phyloP scores from a whole-genome alignment of 2,113 vertebrate genomes.

The Pedionomus torquatus region DNA sequence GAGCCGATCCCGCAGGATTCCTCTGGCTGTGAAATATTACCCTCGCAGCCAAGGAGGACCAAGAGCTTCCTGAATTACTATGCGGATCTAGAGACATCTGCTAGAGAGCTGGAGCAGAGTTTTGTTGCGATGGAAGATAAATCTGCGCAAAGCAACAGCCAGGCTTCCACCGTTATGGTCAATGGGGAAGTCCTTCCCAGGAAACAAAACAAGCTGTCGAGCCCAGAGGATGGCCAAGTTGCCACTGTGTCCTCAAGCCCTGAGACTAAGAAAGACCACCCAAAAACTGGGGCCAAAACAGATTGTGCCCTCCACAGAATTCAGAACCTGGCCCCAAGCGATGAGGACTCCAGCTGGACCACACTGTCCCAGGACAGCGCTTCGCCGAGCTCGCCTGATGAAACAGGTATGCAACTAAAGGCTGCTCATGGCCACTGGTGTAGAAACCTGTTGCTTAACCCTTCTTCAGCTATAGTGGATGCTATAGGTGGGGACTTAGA shows the following conservation, averaged over 20 bases:
- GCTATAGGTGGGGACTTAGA: background rate
- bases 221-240: conserved; percentile 82
- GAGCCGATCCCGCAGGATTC: conserved; percentile 77
- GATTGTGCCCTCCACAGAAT: conserved; percentile 86
- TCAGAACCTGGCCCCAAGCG: conserved; percentile 91
- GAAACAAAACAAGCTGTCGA: conserved; percentile 73
- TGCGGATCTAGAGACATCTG: conserved; percentile 82
- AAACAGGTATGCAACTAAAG: conserved; percentile 80
- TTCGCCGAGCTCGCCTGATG: conserved; percentile 85
- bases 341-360: conserved; percentile 99
- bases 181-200: conserved; percentile 71
- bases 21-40: conserved; percentile 72
- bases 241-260: conserved; percentile 86
- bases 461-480: background rate
- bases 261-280: conserved; percentile 87
- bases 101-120: conserved; percentile 72
- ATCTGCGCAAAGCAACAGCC: conserved; percentile 64
- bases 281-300: conserved; percentile 88
- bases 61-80: conserved; percentile 96
- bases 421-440: accelerated
- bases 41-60: conserved; percentile 82
- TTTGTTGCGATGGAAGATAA: conserved; percentile 68
- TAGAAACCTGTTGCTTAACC: background rate
- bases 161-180: conserved; percentile 43
- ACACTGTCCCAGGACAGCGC: conserved; percentile 94